These are phyloP conservation scores for Caloenas nicobarica DNA, from an alignment of 2,113 vertebrate genomes.

Conservation along the genomic window DNA sequence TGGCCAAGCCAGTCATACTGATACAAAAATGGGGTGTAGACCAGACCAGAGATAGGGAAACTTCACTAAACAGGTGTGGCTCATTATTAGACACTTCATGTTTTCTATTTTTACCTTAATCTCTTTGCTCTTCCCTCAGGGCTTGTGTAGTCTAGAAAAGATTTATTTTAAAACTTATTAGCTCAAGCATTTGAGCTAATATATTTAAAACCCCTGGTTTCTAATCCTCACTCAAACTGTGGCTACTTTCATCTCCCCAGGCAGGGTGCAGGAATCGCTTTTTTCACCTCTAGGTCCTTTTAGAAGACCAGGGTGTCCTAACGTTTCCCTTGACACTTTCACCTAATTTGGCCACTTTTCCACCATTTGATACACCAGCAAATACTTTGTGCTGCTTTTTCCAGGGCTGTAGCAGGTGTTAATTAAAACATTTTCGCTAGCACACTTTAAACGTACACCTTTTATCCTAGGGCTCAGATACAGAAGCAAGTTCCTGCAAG, in stretches of 20 bases:
- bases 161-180: conserved; percentile 69
- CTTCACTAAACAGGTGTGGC: conserved; percentile 49
- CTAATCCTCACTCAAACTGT: not conserved
- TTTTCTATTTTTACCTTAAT: conserved; percentile 70
- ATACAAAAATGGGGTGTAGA: not conserved
- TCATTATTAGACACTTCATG: conserved; percentile 53
- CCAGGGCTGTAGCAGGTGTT: not conserved
- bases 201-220: conserved; percentile 31
- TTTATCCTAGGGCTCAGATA: conserved; percentile 30
- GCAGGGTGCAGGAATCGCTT: not conserved
- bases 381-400: not conserved
- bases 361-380: not conserved
- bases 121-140: conserved; percentile 52
- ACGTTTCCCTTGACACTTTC: not conserved
- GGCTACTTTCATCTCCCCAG: not conserved
- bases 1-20: not conserved
- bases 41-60: conserved; percentile 47
- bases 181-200: conserved; percentile 36
- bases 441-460: conserved; percentile 8
- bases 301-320: not conserved
- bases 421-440: conserved; percentile 35
- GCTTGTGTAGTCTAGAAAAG: conserved; percentile 64
- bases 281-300: not conserved
- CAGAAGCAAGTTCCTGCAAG: not conserved
- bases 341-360: not conserved